phyloP scores from a whole-genome alignment of 2,113 vertebrate genomes.

The Sphaerodactylus townsendi region DNA sequence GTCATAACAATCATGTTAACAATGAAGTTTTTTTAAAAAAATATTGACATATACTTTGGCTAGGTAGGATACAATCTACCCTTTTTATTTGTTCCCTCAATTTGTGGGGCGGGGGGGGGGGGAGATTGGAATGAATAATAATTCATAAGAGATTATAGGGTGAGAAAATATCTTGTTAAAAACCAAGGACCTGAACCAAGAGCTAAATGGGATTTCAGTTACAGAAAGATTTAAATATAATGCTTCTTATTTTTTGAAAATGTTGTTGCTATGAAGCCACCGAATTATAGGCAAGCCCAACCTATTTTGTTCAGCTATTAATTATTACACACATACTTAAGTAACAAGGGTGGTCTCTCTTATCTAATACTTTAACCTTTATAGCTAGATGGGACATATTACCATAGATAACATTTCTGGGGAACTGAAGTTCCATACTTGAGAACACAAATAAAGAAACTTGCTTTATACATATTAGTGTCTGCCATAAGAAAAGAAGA shows the following conservation, averaged over 20 bases:
- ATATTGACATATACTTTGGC: fast-evolving
- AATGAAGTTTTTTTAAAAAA: background rate
- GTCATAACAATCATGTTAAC: background rate
- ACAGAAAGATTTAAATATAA: background rate
- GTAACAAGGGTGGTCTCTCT: constrained; percentile 5
- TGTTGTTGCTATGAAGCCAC: background rate
- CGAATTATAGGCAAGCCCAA: background rate
- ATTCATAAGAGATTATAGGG: background rate
- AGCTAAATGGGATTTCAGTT: background rate
- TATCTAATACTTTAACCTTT: constrained; percentile 35
- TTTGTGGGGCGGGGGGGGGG: too few species aligned
- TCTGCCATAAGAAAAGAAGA: constrained; percentile 10
- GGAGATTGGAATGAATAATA: background rate
- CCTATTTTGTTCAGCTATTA: background rate
- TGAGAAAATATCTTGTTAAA: background rate
- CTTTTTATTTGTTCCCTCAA: background rate
- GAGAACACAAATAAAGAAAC: constrained; percentile 38
- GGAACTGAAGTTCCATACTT: constrained; percentile 29
- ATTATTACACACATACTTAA: background rate
- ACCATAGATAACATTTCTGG: background rate
- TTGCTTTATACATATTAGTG: constrained; percentile 2
- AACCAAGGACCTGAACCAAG: background rate
- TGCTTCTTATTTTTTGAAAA: background rate
- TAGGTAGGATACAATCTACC: background rate
- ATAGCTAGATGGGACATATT: constrained; percentile 43